Evolutionary conservation across 2,797 vertebrate genomes (phyloP).

Genomic region (Pempheris klunzingeri): DNA sequence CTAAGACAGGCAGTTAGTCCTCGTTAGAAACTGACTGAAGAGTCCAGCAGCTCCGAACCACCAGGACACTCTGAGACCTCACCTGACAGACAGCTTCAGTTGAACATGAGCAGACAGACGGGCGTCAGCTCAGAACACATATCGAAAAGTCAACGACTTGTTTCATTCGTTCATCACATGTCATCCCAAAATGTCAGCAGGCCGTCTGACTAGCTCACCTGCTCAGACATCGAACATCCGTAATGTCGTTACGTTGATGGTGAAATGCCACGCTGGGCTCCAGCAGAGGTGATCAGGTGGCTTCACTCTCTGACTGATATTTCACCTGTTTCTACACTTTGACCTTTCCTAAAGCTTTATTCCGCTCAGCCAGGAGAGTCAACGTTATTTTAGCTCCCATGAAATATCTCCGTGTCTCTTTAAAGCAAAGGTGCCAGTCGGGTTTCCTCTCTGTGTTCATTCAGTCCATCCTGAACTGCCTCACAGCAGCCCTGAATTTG

Average conservation of each 20-base stretch:
- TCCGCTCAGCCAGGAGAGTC: background rate
- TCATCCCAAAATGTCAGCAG: constrained; percentile 29
- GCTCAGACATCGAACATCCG: background rate
- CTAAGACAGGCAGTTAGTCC: no score
- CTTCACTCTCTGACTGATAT: background rate
- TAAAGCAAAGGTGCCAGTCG: background rate
- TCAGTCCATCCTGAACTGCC: constrained; percentile 8
- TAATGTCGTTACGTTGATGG: constrained; percentile 16
- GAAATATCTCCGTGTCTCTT: background rate
- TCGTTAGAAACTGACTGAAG: no score
- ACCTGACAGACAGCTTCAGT: constrained; percentile 3
- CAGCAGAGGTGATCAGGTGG: background rate
- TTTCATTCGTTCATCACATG: constrained; percentile 19
- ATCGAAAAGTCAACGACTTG: constrained; percentile 8
- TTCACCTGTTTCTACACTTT: constrained; percentile 18
- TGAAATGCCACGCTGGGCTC: constrained; percentile 1
- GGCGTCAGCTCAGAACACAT: background rate
- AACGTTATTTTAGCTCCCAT: no score
- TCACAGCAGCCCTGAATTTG: constrained; percentile 25
- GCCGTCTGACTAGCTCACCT: background rate
- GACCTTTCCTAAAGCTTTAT: constrained; percentile 2
- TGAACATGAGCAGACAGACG: background rate
- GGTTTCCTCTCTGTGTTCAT: background rate
- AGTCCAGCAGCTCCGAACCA: no score
- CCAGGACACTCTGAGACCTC: background rate